Conservation (phyloP, 2,797 vertebrate species). For the Gambusia yucatana region DNA sequence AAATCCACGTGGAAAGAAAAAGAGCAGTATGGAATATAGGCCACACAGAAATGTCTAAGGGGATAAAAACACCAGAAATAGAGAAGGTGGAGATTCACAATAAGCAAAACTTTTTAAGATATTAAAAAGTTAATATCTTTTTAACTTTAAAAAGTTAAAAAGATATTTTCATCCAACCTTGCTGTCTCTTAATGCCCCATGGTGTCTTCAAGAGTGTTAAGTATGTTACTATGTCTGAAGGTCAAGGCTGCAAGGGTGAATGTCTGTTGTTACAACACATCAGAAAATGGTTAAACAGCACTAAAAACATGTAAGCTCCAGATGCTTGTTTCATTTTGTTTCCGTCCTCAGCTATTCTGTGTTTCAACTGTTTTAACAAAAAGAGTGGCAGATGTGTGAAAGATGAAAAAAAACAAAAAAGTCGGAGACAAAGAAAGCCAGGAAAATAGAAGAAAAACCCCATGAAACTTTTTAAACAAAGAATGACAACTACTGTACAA, state of each 20-base stretch:
- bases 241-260: constrained; percentile 44
- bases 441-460: constrained; percentile 60
- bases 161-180: constrained; percentile 27
- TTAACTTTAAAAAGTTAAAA: too few relatives aligned
- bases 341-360: background rate
- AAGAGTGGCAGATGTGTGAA: constrained; percentile 36
- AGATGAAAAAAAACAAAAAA: constrained; percentile 48
- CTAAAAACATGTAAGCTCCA: background rate
- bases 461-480: constrained; percentile 64
- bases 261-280: constrained; percentile 55
- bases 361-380: constrained; percentile 31
- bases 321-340: background rate
- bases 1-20: constrained; percentile 27
- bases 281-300: constrained; percentile 47
- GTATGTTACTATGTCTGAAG: constrained; percentile 30
- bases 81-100: background rate
- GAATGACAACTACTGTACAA: constrained; percentile 77
- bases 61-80: background rate
- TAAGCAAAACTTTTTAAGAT: too few relatives aligned
- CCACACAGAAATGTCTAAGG: background rate
- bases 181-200: constrained; percentile 21
- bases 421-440: constrained; percentile 33
- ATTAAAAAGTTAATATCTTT: too few relatives aligned
- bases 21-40: background rate
- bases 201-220: constrained; percentile 9